A percentile compares a stretch with the other conserved stretches of the same genome.
phyloP scores from a whole-genome alignment of 2,888 invertebrate genomes.

The Copidosoma aretas region DNA sequence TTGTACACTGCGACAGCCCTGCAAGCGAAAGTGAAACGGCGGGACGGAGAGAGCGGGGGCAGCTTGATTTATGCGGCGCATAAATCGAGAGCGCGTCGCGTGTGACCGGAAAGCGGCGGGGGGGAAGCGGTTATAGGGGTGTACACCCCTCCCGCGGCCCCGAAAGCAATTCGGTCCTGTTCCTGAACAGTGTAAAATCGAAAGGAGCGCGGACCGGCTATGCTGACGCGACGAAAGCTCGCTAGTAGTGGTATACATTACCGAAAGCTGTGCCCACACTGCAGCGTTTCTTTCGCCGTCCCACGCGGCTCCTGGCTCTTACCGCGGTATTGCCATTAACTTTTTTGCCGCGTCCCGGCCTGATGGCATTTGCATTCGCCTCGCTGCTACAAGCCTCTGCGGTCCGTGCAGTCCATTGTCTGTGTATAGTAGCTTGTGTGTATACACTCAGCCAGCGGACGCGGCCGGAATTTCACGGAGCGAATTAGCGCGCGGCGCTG shows the following conservation, averaged over 20 bases:
- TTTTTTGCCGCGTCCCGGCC: neutral
- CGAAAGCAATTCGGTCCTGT: conserved; percentile 52
- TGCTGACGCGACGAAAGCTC: neutral
- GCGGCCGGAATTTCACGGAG: conserved; percentile 15
- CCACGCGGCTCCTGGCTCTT: too few species aligned
- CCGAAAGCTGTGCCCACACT: too few species aligned
- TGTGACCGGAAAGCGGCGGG: conserved; percentile 51
- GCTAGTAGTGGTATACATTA: too few species aligned
- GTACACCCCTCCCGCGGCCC: conserved; percentile 41
- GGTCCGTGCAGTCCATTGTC: too few species aligned
- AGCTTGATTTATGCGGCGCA: conserved; percentile 52
- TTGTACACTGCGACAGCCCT: too few species aligned
- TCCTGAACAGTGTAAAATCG: neutral
- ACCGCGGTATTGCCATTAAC: too few species aligned
- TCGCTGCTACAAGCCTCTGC: too few species aligned
- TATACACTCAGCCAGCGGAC: neutral
- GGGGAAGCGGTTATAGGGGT: conserved; percentile 21
- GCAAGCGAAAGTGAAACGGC: conserved; percentile 5
- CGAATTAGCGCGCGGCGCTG: conserved; percentile 8
- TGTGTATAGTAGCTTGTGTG: too few species aligned
- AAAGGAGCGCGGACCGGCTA: neutral
- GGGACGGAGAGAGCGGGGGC: conserved; percentile 1
- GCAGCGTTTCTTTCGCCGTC: too few species aligned
- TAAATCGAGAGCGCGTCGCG: conserved; percentile 51
- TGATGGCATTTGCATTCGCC: conserved; percentile 17